phyloP scores from a whole-genome alignment of 2,113 vertebrate species.

The Alligator mississippiensis region DNA sequence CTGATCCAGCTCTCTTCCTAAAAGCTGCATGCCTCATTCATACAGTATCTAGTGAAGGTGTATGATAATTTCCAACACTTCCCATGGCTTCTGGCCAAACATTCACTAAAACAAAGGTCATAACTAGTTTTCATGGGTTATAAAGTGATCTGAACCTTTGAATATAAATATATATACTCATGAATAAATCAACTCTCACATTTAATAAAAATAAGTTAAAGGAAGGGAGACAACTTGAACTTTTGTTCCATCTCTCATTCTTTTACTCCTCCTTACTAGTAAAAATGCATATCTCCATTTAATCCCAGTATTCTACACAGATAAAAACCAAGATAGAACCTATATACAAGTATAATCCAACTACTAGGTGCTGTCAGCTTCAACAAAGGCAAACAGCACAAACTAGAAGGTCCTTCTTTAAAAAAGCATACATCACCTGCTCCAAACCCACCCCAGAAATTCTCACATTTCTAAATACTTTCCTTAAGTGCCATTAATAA shows the following conservation, averaged over 20 bases:
- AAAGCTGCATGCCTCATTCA: neutral
- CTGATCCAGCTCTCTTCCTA: neutral
- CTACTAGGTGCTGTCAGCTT: neutral
- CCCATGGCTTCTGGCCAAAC: neutral
- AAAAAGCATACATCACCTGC: neutral
- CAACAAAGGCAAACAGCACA: neutral
- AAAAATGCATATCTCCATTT: neutral
- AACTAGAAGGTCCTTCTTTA: neutral
- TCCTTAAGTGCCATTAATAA: neutral
- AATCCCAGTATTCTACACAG: neutral
- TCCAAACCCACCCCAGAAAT: neutral
- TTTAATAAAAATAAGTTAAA: neutral
- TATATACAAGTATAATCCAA: neutral
- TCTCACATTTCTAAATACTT: neutral
- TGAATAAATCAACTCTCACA: neutral
- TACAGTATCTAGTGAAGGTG: neutral
- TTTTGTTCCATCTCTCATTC: neutral
- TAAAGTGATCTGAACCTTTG: neutral
- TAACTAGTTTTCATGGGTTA: neutral
- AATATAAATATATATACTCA: neutral
- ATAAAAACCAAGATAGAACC: neutral
- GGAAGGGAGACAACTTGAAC: neutral
- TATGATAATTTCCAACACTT: neutral
- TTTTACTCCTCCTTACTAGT: neutral
- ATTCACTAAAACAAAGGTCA: neutral